Evolutionary conservation across 2,113 vertebrate genomes (phyloP), one percentile per base, ranked within the genome.

Genomic region (Sapayoa aenigma): DNA sequence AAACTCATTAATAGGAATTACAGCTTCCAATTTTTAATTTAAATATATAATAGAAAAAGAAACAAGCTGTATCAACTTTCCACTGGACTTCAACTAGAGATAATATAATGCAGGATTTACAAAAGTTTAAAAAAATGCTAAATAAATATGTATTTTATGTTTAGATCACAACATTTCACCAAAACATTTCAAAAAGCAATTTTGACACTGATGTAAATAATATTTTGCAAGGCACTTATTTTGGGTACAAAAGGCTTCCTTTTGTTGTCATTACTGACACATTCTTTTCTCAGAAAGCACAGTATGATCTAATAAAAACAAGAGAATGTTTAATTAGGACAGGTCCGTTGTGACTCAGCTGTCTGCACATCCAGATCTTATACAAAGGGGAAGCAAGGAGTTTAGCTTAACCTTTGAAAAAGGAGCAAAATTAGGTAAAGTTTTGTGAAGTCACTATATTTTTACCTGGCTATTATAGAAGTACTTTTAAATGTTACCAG

Each of bases 1-100:
- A 98, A 98, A 97, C 96, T 98, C 97, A 97, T 98, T 98, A 98
- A 96, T 96, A 96, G 96, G 95, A 98, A 97, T 87, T 94, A 96
- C 87, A 96, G 96, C 86, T 97, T 97, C 93, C 94, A 96, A 86
- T 97, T 98, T 98, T 97, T 97, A 97, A 98, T 98, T 98, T 98
- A 97, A 97, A 97, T 97, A 97, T 95, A 94, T 97, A 97, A 97
- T 96, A 96, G 91, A 94, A 96, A 98, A 97, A 95, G 95, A 97
- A 98, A 97, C 95, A 98, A 97, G 50, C 46, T 93, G 53, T 95
- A 96, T 94, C 80, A 94, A 42, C 50, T 92, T 96, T 97, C 89
- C 82, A 90, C 80, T 95, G 93, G 83, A 95, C 91, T 96, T 91
- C 90, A 97, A 94, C 96, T 97, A 97, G 59, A 90, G 75, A 89